Percentiles rank a stretch among this genome's conserved stretches.
phyloP scores from a whole-genome alignment of 2,797 vertebrate species.

The Cyprinella venusta region DNA sequence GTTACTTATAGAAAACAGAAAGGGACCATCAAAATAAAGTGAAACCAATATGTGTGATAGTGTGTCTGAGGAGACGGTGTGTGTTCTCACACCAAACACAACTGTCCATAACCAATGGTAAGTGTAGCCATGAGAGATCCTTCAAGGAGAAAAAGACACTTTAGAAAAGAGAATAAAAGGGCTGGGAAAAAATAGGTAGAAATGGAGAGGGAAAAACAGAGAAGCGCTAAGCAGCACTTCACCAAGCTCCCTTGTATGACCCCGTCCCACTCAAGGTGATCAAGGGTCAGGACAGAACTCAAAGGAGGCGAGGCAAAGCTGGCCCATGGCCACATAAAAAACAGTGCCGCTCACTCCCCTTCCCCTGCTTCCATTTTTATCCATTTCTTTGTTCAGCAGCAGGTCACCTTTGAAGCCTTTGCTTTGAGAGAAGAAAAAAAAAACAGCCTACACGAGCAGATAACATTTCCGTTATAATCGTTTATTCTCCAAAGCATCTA shows the following conservation, averaged over 20 bases:
- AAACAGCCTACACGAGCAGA: constrained; percentile 5
- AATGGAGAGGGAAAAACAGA: constrained; percentile 35
- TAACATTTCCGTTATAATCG: constrained; percentile 20
- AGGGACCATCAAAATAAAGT: too few species aligned
- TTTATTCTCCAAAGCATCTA: constrained; percentile 4
- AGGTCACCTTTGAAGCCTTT: constrained; percentile 56
- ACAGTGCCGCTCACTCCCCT: constrained; percentile 25
- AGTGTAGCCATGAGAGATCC: constrained; percentile 35
- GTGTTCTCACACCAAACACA: constrained; percentile 25
- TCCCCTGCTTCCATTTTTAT: constrained; percentile 52
- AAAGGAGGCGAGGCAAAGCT: constrained; percentile 48
- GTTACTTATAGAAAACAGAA: too few species aligned
- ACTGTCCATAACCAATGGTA: constrained; percentile 40
- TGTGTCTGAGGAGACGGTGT: neutral
- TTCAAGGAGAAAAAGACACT: constrained; percentile 51
- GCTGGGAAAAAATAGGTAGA: constrained; percentile 17
- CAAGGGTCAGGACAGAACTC: constrained; percentile 49
- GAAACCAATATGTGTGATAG: too few species aligned
- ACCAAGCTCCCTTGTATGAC: constrained; percentile 40
- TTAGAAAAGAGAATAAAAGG: constrained; percentile 47
- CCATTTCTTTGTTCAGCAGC: constrained; percentile 53
- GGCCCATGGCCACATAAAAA: constrained; percentile 55
- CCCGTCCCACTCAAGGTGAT: constrained; percentile 49
- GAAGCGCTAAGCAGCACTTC: constrained; percentile 49
- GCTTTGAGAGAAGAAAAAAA: constrained; percentile 1